Evolutionary conservation across 2,888 invertebrate genomes (phyloP).

Genomic region (Noctua fimbriata): DNA sequence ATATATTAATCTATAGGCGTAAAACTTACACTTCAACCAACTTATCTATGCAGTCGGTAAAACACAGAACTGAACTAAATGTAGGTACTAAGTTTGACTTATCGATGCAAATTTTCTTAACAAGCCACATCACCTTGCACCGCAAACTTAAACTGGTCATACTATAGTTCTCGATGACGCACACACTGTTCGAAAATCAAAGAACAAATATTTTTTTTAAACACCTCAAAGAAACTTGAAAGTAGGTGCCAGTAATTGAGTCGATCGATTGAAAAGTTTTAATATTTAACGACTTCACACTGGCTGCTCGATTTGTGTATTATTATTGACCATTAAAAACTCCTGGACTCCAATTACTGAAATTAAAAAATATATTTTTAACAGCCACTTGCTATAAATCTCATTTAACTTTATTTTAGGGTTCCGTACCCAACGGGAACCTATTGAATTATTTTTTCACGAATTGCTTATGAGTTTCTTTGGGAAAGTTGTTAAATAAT

Average conservation of each 20-base stretch:
- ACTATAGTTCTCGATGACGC: neutral
- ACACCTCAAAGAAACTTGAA: neutral
- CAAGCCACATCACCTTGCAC: neutral
- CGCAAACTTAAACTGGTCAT: neutral
- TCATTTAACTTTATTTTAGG: neutral
- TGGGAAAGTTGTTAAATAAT: neutral
- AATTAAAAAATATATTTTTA: neutral
- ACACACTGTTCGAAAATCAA: neutral
- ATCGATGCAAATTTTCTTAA: neutral
- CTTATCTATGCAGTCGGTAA: neutral
- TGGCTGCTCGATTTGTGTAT: conserved; percentile 10
- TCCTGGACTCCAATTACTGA: neutral
- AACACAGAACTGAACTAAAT: neutral
- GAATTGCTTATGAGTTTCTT: neutral
- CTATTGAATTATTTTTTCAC: neutral
- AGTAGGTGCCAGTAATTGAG: conserved; percentile 4
- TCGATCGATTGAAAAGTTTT: conserved; percentile 29
- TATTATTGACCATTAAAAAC: conserved; percentile 28
- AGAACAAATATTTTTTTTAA: neutral
- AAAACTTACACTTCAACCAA: neutral
- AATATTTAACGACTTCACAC: conserved; percentile 26
- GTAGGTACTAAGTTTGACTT: neutral
- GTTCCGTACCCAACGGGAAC: neutral
- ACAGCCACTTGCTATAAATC: neutral
- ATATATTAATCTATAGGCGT: neutral